Percentiles rank a stretch among this genome's conserved stretches.
Evolutionary conservation across 2,797 vertebrate genomes (phyloP).

Genomic region (Falco concolor): DNA sequence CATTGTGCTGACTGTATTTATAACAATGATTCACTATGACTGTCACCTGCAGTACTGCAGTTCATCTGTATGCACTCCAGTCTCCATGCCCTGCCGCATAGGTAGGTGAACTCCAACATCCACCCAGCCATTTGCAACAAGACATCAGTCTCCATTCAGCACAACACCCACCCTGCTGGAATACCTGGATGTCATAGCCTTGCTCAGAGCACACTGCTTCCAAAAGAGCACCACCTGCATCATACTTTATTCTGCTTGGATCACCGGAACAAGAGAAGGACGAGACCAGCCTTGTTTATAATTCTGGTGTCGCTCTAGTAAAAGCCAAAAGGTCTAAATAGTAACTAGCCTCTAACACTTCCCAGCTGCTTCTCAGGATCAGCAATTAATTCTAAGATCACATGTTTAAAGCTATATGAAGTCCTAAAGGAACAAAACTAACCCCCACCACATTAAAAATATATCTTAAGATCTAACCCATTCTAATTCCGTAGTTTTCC

Average conservation of each 20-base stretch:
- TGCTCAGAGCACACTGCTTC: background rate
- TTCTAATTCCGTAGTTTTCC: background rate
- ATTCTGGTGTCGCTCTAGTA: background rate
- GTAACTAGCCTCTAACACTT: background rate
- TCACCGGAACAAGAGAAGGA: background rate
- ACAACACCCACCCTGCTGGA: background rate
- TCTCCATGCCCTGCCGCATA: background rate
- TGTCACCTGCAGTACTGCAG: background rate
- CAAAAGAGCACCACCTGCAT: background rate
- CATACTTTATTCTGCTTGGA: background rate
- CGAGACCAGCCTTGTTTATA: background rate
- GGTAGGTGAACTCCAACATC: background rate
- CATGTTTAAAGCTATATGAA: background rate
- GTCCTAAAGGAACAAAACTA: background rate
- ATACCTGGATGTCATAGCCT: background rate
- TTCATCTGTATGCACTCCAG: background rate
- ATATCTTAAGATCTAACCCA: background rate
- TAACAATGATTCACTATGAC: background rate
- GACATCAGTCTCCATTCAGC: background rate
- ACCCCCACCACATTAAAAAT: background rate
- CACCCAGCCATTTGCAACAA: background rate
- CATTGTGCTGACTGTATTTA: background rate
- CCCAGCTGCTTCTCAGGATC: background rate
- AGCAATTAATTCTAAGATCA: background rate
- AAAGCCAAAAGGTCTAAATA: background rate